phyloP scores from a whole-genome alignment of 2,797 vertebrate genomes.

The Micromesistius poutassou region DNA sequence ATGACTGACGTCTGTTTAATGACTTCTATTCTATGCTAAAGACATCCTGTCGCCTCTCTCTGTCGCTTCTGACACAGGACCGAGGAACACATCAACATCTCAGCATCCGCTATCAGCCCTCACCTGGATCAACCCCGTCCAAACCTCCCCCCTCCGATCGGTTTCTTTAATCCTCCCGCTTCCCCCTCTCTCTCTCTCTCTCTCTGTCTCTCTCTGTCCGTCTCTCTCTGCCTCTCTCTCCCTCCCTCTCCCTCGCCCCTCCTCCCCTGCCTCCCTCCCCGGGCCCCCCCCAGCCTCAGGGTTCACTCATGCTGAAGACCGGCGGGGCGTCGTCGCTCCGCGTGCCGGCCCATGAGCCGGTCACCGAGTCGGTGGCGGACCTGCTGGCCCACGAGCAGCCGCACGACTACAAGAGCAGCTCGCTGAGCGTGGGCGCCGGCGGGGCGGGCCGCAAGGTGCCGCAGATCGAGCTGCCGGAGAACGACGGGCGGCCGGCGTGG shows the following conservation, averaged over 20 bases:
- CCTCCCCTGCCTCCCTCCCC: constrained; percentile 18
- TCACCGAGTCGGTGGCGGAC: constrained; percentile 93
- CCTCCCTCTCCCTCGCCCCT: not conserved
- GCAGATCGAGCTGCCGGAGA: constrained; percentile 62
- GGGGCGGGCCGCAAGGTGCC: constrained; percentile 56
- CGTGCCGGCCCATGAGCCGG: constrained; percentile 85
- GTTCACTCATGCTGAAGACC: constrained; percentile 86
- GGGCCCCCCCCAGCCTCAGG: constrained; percentile 33
- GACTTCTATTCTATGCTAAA: not conserved
- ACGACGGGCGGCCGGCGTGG: constrained; percentile 84
- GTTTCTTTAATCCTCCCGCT: not conserved
- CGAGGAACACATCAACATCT: constrained; percentile 26
- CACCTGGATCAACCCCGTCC: not conserved
- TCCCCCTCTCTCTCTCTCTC: not conserved
- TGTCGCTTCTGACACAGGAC: constrained; percentile 45
- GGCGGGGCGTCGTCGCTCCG: constrained; percentile 92
- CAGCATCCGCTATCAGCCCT: constrained; percentile 8
- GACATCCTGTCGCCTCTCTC: constrained; percentile 22
- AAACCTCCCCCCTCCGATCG: not conserved
- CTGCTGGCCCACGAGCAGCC: constrained; percentile 88
- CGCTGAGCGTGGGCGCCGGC: constrained; percentile 75
- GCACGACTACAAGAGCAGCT: constrained; percentile 85
- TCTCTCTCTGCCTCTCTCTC: not conserved
- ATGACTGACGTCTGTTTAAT: not conserved
- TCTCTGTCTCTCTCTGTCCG: not conserved